A percentile compares a stretch with the other conserved stretches of the same genome.
Evolutionary conservation across 2,888 invertebrate genomes (phyloP).

Genomic region (Julus scanicus): DNA sequence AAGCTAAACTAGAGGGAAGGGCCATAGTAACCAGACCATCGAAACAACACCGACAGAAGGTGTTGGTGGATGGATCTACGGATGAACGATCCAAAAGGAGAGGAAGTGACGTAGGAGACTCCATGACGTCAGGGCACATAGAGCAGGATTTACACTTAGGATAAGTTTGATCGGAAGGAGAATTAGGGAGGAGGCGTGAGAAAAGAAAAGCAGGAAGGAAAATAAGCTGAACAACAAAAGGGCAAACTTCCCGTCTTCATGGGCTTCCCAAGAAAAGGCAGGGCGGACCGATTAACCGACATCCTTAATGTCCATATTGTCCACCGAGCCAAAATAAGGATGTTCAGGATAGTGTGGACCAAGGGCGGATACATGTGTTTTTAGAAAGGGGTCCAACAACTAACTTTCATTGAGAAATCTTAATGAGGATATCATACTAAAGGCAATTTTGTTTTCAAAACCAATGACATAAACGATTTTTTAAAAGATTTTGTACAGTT

Average conservation of each 20-base stretch:
- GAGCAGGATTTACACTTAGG: neutral
- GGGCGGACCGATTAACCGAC: neutral
- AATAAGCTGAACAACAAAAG: constrained; percentile 10
- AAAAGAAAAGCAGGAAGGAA: constrained; percentile 31
- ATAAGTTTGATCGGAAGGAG: neutral
- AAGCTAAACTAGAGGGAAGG: neutral
- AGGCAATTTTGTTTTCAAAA: no score
- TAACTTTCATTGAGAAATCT: no score
- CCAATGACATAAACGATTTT: no score
- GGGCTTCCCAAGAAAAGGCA: neutral
- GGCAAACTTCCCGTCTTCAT: constrained; percentile 12
- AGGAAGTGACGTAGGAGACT: neutral
- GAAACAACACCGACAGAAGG: neutral
- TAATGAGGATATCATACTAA: no score
- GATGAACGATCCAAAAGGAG: neutral
- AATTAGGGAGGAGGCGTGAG: constrained; percentile 12
- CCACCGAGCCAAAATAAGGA: neutral
- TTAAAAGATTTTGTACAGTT: no score
- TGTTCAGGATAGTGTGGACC: neutral
- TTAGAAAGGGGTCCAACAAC: no score
- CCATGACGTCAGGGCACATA: neutral
- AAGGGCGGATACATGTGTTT: no score
- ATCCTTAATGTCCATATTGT: constrained; percentile 37
- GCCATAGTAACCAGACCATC: neutral
- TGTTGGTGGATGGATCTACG: neutral